Percentiles rank a stretch among this genome's conserved stretches.
phyloP scores from a whole-genome alignment of 1,140 invertebrate species.

The Leptonema lineaticorne region DNA sequence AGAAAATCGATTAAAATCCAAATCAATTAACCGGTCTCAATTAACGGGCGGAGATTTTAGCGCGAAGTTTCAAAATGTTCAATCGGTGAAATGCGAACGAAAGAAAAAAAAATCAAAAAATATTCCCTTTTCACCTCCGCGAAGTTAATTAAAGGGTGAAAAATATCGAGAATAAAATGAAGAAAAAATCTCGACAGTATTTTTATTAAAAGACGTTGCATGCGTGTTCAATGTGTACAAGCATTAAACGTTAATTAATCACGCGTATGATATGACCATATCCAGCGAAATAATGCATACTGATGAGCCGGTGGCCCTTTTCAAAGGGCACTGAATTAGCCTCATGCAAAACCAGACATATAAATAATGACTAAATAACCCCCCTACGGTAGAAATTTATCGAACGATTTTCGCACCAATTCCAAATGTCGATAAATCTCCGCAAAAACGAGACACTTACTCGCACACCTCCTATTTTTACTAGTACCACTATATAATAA shows the following conservation, averaged over 20 bases:
- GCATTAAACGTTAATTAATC: not conserved
- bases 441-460: not conserved
- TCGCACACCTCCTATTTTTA: not conserved
- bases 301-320: not conserved
- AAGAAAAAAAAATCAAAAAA: no score
- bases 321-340: not conserved
- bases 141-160: no score
- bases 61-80: no score
- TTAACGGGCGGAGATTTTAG: not conserved
- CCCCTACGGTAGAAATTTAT: not conserved
- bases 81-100: no score
- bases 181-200: not conserved
- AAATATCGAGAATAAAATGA: not conserved
- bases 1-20: not conserved
- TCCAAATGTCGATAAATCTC: not conserved
- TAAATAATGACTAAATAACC: not conserved
- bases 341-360: not conserved
- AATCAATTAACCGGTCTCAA: not conserved
- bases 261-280: not conserved
- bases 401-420: not conserved
- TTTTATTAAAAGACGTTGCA: not conserved
- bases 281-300: not conserved
- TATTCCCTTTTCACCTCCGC: no score
- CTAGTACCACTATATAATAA: no score
- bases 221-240: no score